A percentile compares a stretch with the other conserved stretches of the same genome.
Conservation (phyloP, 1,140 invertebrate genomes). For the Trialeurodes vaporariorum region DNA sequence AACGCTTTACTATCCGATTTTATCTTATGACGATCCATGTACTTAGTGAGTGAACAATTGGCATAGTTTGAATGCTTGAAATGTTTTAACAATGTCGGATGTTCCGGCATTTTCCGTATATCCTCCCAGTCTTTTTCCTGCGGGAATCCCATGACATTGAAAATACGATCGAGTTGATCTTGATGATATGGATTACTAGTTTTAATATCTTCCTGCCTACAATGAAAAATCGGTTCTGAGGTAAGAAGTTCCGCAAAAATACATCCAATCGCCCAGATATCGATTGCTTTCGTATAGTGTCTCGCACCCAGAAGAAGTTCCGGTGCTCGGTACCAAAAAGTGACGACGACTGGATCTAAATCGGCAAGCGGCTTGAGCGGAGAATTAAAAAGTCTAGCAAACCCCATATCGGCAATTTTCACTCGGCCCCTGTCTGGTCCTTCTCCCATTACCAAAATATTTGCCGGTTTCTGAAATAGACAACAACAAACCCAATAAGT, state of each 20-base stretch:
- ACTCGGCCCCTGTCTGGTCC: slow-evolving; percentile 91
- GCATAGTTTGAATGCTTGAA: slow-evolving; percentile 93
- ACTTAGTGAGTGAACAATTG: slow-evolving; percentile 90
- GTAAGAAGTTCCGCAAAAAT: slow-evolving; percentile 96
- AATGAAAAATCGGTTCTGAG: slow-evolving; percentile 99
- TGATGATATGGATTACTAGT: slow-evolving; percentile 99
- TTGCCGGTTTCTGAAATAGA: slow-evolving; percentile 82
- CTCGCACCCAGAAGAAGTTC: slow-evolving; percentile 91
- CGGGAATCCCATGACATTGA: slow-evolving; percentile 99
- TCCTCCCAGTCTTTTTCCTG: slow-evolving; percentile 99
- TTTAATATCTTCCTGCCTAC: slow-evolving; percentile 99
- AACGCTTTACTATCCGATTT: slow-evolving; percentile 96
- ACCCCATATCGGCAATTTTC: slow-evolving; percentile 99
- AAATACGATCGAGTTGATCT: slow-evolving; percentile 98
- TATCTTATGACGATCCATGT: slow-evolving; percentile 98
- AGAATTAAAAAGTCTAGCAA: slow-evolving; percentile 97
- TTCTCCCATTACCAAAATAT: slow-evolving; percentile 99
- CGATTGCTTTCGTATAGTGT: slow-evolving; percentile 98
- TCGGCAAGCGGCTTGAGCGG: slow-evolving; percentile 95
- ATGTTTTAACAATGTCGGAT: slow-evolving; percentile 90
- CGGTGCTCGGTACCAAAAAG: slow-evolving; percentile 98
- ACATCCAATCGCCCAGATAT: slow-evolving; percentile 99
- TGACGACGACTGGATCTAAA: slow-evolving; percentile 98
- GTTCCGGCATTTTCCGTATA: slow-evolving; percentile 99
- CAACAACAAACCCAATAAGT: slow-evolving; percentile 9